These are phyloP conservation scores for Limosa lapponica DNA, from an alignment of 2,797 vertebrate genomes.

Conservation along the genomic window DNA sequence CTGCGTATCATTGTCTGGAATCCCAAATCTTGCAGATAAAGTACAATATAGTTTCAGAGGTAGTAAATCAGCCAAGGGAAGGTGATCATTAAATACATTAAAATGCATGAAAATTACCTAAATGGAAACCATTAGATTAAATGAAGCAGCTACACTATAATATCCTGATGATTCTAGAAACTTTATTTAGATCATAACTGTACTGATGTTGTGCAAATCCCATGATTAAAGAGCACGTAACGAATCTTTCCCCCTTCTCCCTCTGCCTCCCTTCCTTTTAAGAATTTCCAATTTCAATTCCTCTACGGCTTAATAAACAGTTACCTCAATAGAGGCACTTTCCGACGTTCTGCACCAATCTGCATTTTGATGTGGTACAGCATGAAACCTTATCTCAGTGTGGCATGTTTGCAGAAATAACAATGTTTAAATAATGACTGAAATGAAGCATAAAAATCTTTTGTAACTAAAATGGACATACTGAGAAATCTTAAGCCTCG, in stretches of 20 bases:
- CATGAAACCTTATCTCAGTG: slow-evolving; percentile 79
- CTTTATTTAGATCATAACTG: slow-evolving; percentile 75
- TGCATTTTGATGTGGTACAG: slow-evolving; percentile 75
- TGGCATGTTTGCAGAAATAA: slow-evolving; percentile 82
- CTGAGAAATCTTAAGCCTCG: slow-evolving; percentile 69
- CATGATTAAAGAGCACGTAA: slow-evolving; percentile 70
- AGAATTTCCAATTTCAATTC: slow-evolving; percentile 70
- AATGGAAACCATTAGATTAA: slow-evolving; percentile 79
- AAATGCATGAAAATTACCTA: slow-evolving; percentile 79
- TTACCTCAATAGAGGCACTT: slow-evolving; percentile 70
- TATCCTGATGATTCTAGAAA: slow-evolving; percentile 69
- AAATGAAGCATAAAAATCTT: slow-evolving; percentile 77
- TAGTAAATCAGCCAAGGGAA: slow-evolving; percentile 73
- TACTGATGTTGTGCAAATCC: slow-evolving; percentile 72
- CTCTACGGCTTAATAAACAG: slow-evolving; percentile 75
- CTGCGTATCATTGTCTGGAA: background rate
- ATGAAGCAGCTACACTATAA: slow-evolving; percentile 76
- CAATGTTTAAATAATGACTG: slow-evolving; percentile 80
- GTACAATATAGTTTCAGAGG: slow-evolving; percentile 47
- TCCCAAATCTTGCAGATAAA: slow-evolving; percentile 33
- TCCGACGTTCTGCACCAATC: slow-evolving; percentile 62
- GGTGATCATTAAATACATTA: slow-evolving; percentile 81
- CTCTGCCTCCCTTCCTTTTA: slow-evolving; percentile 1
- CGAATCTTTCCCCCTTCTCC: background rate
- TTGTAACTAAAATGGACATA: slow-evolving; percentile 74